phyloP scores from a whole-genome alignment of 1,140 invertebrate genomes.

The Drosophila funebris region DNA sequence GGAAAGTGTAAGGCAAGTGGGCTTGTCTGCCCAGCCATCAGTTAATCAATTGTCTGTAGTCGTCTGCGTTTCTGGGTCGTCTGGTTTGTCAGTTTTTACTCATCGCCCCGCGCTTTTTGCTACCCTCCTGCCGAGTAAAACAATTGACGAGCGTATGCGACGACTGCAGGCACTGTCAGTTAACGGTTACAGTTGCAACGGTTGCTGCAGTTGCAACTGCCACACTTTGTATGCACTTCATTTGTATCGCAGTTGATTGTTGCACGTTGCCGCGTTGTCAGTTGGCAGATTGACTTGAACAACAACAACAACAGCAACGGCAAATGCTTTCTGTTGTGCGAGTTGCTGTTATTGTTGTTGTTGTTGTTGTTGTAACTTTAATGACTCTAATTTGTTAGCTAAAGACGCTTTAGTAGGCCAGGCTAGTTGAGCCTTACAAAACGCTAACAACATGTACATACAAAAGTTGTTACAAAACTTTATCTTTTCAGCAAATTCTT shows the following conservation, averaged over 20 bases:
- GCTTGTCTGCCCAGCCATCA: background rate
- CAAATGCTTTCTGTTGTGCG: background rate
- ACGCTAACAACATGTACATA: too few relatives aligned
- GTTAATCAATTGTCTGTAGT: slow-evolving; percentile 20
- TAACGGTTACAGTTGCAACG: background rate
- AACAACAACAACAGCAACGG: background rate
- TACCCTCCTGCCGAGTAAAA: background rate
- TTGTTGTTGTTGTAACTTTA: background rate
- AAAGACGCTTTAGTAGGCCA: background rate
- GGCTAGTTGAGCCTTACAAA: background rate
- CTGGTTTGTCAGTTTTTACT: background rate
- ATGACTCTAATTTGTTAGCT: slow-evolving; percentile 4
- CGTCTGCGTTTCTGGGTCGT: background rate
- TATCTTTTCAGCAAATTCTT: too few relatives aligned
- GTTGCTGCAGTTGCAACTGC: slow-evolving; percentile 25
- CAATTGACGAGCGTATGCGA: slow-evolving; percentile 11
- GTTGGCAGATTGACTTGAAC: slow-evolving; percentile 13
- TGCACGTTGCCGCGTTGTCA: slow-evolving; percentile 19
- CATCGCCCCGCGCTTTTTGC: background rate
- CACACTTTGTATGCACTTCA: slow-evolving; percentile 36
- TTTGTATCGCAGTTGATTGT: slow-evolving; percentile 27
- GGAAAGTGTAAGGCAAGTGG: background rate
- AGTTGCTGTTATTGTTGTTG: too few relatives aligned
- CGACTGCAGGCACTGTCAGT: slow-evolving; percentile 12
- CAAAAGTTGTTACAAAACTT: too few relatives aligned